A percentile compares a stretch with the other conserved stretches of the same genome.
Evolutionary conservation across 2,797 vertebrate species (phyloP).

Genomic region (Nyctibius grandis): DNA sequence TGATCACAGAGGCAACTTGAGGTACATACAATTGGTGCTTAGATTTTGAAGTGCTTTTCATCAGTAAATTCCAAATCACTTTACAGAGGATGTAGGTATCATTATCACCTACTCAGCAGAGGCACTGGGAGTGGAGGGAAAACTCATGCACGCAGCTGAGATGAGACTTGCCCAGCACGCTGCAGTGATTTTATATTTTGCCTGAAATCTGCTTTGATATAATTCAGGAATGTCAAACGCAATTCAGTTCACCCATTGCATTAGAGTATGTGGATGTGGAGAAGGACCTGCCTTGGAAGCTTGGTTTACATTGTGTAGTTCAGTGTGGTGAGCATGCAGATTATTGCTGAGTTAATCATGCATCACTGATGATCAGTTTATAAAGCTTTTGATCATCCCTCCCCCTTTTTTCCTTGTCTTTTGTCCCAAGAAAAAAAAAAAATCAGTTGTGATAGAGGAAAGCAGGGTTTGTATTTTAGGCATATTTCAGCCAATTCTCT

Average conservation of each 20-base stretch:
- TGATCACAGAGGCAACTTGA: neutral
- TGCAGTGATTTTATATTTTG: neutral
- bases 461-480: neutral
- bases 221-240: neutral
- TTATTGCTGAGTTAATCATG: neutral
- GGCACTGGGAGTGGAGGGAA: neutral
- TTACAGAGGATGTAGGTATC: neutral
- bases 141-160: neutral
- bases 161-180: neutral
- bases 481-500: neutral
- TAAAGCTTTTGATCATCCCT: neutral
- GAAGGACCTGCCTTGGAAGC: neutral
- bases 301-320: neutral
- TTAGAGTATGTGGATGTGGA: neutral
- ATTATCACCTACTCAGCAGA: neutral
- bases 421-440: neutral
- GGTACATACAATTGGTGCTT: neutral
- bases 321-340: neutral
- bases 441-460: neutral
- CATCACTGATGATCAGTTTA: neutral
- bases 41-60: neutral
- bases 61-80: neutral
- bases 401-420: accelerated
- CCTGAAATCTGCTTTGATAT: neutral
- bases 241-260: neutral